Evolutionary conservation across 2,797 vertebrate species (phyloP).

Genomic region (Percopsis omiscomaycus): DNA sequence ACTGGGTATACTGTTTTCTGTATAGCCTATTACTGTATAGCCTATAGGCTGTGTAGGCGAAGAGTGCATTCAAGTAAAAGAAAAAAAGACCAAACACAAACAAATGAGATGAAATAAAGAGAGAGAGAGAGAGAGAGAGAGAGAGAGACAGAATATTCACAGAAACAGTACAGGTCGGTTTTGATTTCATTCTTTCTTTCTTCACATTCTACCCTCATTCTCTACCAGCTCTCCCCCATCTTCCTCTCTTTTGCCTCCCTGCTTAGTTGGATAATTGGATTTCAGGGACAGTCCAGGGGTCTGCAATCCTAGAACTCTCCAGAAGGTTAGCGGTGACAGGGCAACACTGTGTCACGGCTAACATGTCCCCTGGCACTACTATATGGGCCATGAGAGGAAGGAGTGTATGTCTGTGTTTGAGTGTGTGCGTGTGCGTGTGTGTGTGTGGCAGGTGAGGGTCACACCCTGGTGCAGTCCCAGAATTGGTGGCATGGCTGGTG

Average conservation of each 20-base stretch:
- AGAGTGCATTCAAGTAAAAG: no score
- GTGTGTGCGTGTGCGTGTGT: slow-evolving; percentile 16
- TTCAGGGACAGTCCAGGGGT: slow-evolving; percentile 60
- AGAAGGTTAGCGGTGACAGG: slow-evolving; percentile 70
- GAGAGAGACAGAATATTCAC: no score
- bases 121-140: no score
- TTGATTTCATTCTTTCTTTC: slow-evolving; percentile 10
- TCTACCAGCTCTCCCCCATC: slow-evolving; percentile 21
- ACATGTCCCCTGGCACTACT: slow-evolving; percentile 69
- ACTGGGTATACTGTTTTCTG: no score
- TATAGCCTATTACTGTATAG: no score
- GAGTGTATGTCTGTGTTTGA: not conserved
- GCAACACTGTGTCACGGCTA: slow-evolving; percentile 67
- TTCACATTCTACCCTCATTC: slow-evolving; percentile 22
- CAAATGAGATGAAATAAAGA: no score
- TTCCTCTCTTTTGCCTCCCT: slow-evolving; percentile 50
- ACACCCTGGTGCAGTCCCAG: slow-evolving; percentile 41
- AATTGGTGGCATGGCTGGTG: slow-evolving; percentile 26
- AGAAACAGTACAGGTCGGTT: no score
- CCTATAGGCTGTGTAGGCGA: no score
- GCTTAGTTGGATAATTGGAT: slow-evolving; percentile 72
- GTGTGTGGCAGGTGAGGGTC: slow-evolving; percentile 53
- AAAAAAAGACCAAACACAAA: no score
- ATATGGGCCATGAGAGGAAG: slow-evolving; percentile 48
- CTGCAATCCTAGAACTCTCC: slow-evolving; percentile 66